Conservation (phyloP, 2,888 invertebrate species). For the Desoria tigrina region DNA sequence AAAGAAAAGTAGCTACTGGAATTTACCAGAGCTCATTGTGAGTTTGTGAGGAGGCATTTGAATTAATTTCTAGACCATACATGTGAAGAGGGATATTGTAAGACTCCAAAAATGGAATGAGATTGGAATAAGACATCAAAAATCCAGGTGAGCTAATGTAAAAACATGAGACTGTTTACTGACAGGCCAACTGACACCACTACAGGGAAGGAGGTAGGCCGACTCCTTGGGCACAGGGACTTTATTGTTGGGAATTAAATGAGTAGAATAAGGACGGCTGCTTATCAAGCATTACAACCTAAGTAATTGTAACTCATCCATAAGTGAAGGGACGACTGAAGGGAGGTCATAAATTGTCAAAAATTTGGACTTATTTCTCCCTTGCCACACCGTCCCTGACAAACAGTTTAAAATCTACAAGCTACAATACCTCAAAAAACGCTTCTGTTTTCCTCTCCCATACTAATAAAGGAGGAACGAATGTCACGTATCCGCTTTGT, state of each 20-base stretch:
- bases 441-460: constrained; percentile 13
- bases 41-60: too few species aligned
- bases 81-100: too few species aligned
- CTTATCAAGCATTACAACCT: not conserved
- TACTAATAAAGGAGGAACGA: not conserved
- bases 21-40: constrained; percentile 15
- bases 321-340: not conserved
- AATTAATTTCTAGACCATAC: too few species aligned
- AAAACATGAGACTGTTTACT: constrained; percentile 19
- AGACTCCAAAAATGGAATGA: constrained; percentile 6
- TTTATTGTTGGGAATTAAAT: too few species aligned
- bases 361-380: too few species aligned
- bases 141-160: constrained; percentile 15
- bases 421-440: not conserved
- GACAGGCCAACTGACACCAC: constrained; percentile 17
- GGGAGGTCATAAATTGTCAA: not conserved
- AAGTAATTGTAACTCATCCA: not conserved
- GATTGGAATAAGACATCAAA: constrained; percentile 21
- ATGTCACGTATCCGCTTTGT: not conserved
- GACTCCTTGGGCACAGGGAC: too few species aligned
- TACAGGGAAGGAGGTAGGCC: too few species aligned
- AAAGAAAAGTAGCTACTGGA: constrained; percentile 16
- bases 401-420: too few species aligned
- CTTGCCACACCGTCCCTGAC: too few species aligned
- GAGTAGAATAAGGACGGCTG: too few species aligned